These are phyloP conservation scores for Cavia porcellus DNA, from an alignment of 2,113 vertebrate species.

Conservation along the genomic window DNA sequence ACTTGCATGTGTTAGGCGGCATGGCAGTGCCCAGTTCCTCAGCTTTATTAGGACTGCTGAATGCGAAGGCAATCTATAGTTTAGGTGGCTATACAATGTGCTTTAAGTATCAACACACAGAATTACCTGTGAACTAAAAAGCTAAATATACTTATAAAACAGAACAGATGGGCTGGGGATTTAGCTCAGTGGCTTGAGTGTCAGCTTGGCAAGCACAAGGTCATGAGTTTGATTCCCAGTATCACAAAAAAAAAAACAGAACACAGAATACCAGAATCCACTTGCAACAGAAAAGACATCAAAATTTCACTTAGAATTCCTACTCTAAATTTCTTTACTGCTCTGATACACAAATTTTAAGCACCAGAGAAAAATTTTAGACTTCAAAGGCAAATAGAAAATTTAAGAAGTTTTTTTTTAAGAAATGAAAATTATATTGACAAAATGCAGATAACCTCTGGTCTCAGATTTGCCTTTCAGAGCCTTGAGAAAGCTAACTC, in stretches of 20 bases:
- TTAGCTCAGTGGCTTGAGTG: no score
- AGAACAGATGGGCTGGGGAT: background rate
- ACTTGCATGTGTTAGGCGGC: background rate
- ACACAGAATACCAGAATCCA: constrained; percentile 16
- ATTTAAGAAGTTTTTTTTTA: background rate
- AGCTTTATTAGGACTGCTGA: background rate
- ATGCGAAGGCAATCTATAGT: background rate
- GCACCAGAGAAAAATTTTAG: constrained; percentile 33
- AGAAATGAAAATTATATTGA: background rate
- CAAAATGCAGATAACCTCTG: background rate
- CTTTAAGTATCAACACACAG: background rate
- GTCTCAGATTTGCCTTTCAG: background rate
- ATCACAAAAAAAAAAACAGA: no score
- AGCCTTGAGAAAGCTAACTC: background rate
- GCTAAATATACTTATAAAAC: background rate
- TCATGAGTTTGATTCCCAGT: no score
- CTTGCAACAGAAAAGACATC: background rate
- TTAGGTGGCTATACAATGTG: background rate
- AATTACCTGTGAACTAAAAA: constrained; percentile 14
- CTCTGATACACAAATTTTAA: background rate
- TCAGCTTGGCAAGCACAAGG: no score
- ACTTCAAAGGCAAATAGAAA: constrained; percentile 8
- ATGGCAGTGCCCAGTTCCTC: background rate
- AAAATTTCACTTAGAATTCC: background rate
- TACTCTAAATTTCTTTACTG: constrained; percentile 30